Conservation (phyloP, 2,797 vertebrate species). For the Lerista edwardsae region DNA sequence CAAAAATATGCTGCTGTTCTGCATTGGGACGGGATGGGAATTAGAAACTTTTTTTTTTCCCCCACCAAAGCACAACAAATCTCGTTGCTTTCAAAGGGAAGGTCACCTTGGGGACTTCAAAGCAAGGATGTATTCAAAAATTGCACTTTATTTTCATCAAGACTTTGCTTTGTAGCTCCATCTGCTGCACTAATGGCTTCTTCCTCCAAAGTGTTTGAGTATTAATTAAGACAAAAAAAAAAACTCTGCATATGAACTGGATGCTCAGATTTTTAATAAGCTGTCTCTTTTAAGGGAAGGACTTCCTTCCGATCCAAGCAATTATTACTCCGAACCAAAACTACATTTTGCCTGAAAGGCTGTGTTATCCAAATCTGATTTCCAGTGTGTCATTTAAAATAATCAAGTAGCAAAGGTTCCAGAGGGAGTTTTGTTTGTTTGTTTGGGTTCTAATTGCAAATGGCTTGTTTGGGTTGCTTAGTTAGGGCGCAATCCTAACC, state of each 20-base stretch:
- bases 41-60: neutral
- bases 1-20: neutral
- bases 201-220: neutral
- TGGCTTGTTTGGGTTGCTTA: neutral
- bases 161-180: conserved; percentile 24
- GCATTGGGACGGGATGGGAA: neutral
- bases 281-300: neutral
- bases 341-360: conserved; percentile 39
- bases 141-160: conserved; percentile 71
- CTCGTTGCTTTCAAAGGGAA: conserved; percentile 36
- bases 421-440: too few species aligned
- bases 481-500: too few species aligned
- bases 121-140: conserved; percentile 41
- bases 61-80: conserved; percentile 6
- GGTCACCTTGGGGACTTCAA: conserved; percentile 26
- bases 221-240: conserved; percentile 26
- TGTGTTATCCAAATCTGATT: neutral
- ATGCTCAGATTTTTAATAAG: conserved; percentile 36
- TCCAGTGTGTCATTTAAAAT: conserved; percentile 6
- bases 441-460: neutral
- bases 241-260: neutral
- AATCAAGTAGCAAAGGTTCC: neutral
- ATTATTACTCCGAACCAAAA: neutral
- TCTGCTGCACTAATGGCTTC: neutral
- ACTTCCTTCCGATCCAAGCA: too few species aligned